Base-by-base conservation (phyloP, 2,797 vertebrate species). In the Thamnophis elegans region DNA sequence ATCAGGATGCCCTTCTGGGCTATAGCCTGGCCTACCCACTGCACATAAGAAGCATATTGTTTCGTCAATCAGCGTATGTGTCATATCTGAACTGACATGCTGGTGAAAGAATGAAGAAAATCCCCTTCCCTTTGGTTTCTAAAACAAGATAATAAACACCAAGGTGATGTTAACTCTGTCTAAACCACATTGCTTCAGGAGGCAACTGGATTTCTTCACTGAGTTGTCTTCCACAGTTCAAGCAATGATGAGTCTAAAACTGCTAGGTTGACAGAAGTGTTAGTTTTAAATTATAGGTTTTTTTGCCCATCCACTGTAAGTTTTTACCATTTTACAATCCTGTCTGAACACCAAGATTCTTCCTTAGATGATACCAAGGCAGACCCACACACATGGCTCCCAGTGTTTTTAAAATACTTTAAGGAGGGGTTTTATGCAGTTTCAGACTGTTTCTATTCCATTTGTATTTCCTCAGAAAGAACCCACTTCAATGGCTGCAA, bases 141-240 rank as follows among this genome's bases (percentile, higher is more conserved):
- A 98, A 97, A 97, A 96, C 97, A 54, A 97, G 96, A 97, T 47
- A 56, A 94, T 96, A 97, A 98, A 98, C 97, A 96, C 88, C 47
- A 47, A 12, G 96, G 96, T 90, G 97, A 97, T 95, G 96, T 95
- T 95, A 97, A 95, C 12, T 2, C 82, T 32, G 3, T 54, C 28
- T 0, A 26, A 7, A 93, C 86, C 91, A 20, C 16, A 0, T 91
- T 58, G 91, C 86, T 93, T 56, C 95, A 88, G 94, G 90, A 32
- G 92, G 87, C 93, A 62, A 91, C 90, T 94, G 51, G 56, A 68
- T 60, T 82, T 88, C 42, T 93, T 89, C 51, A 89, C 54, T 59
- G 4, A 93, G 54, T 53, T 88, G 86, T 18, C 91, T 92, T 56
- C 32, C 94, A 88, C 92, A 90, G 0, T 32, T 82, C 22, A 36